Base-by-base conservation (phyloP, 2,797 vertebrate genomes). In the Champsocephalus gunnari region DNA sequence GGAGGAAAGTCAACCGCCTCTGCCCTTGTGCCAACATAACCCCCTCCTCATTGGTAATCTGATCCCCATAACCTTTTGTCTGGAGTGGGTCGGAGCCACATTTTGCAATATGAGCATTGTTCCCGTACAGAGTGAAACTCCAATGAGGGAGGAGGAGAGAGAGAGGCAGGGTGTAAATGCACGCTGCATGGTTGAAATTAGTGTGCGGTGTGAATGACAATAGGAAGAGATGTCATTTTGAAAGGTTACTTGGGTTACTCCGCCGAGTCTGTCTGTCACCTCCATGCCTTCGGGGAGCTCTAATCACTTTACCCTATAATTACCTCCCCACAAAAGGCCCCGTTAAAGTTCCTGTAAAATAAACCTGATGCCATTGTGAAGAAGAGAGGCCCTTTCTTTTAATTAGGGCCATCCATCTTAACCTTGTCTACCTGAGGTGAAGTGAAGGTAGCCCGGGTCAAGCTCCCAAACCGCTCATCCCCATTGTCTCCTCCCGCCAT, bases 251-350 rank as follows among this genome's bases (percentile, higher is more conserved):
- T 94, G 89, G 94, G 94, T 96, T 96, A 95, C 95, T 88, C 79
- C 24, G 73, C 78, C 58, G 91, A 93, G 94, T 93, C 94, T 94
- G 94, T 95, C 94, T 95, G 95, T 95, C 95, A 96, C 94, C 94
- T 94, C 89, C 81, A 74, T 90, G 92, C 92, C 94, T 94, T 93
- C 85, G 74, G 93, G 95, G 93, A 93, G 82, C 89, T 93, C 94
- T 93, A 95, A 95, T 95, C 94, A 95, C 93, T 93, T 94, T 92
- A 94, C 94, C 95, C 94, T 94, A 92, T 96, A 95, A 96, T 96
- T 95, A 96, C 87, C 86, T 86, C 73, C 63, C 74, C 87, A 95
- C 95, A 96, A 96, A 95, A 92, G 94, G 89, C 84, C 88, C 91
- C 32, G 92, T 95, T 94, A 94, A 95, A 94, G 92, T 93, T 94